Evolutionary conservation across 2,113 vertebrate genomes (phyloP).

Genomic region (Nycticryphes semicollaris): DNA sequence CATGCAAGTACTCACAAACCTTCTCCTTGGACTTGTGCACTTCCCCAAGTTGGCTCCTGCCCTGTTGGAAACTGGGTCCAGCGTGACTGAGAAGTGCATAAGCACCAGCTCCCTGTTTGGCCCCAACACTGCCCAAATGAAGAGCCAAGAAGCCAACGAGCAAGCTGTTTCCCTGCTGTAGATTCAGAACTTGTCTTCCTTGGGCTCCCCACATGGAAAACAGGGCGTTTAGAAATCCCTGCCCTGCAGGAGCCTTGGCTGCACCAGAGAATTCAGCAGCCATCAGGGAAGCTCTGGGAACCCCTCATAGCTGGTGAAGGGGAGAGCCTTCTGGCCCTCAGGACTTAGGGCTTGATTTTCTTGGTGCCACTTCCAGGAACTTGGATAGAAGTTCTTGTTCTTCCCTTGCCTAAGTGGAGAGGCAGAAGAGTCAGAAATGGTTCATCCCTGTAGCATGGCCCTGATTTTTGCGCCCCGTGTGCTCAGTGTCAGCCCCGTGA

Average conservation of each 20-base stretch:
- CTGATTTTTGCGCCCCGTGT: neutral
- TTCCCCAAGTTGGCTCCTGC: neutral
- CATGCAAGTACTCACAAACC: neutral
- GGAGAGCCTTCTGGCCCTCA: neutral
- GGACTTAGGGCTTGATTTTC: neutral
- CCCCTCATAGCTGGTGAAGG: neutral
- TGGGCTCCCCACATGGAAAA: fast-evolving
- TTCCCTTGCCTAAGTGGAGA: neutral
- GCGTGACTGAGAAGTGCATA: fast-evolving
- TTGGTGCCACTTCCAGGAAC: neutral
- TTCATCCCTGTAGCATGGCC: fast-evolving
- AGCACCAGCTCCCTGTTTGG: neutral
- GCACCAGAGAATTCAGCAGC: neutral
- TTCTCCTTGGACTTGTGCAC: neutral
- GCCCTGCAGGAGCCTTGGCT: neutral
- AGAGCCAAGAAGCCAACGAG: neutral
- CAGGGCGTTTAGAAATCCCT: neutral
- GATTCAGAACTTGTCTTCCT: neutral
- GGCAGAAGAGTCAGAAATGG: fast-evolving
- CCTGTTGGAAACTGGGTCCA: neutral
- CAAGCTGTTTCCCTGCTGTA: neutral
- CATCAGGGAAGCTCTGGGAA: neutral
- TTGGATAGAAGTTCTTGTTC: neutral
- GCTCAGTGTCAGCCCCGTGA: neutral
- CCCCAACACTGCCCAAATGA: neutral